These are phyloP conservation scores for Drosophila bifasciata DNA, from an alignment of 1,140 invertebrate species.

Conservation along the genomic window DNA sequence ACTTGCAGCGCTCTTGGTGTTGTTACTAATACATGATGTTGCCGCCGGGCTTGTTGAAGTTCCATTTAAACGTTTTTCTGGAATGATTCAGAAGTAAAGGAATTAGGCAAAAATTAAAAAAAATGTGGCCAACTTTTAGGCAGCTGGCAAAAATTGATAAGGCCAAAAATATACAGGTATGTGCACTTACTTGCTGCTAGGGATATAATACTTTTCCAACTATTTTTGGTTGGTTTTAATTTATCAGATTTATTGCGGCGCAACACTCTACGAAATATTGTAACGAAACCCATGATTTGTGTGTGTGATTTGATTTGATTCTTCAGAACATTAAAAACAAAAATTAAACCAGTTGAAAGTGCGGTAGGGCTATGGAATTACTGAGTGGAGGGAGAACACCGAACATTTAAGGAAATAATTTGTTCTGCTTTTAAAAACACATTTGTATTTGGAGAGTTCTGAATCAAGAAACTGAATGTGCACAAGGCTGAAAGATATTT, in stretches of 20 bases:
- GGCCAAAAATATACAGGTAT: too few species aligned
- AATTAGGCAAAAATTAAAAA: not conserved
- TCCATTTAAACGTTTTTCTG: conserved; percentile 60
- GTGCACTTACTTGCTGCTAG: too few species aligned
- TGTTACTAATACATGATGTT: conserved; percentile 12
- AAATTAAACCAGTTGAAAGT: too few species aligned
- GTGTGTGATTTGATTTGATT: not conserved
- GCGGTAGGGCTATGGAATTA: too few species aligned
- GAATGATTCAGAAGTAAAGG: conserved; percentile 7
- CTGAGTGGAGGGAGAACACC: too few species aligned
- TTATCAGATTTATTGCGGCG: conserved; percentile 13
- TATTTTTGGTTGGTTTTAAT: not conserved
- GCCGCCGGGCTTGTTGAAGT: conserved; percentile 19
- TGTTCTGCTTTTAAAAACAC: too few species aligned
- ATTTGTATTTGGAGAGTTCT: too few species aligned
- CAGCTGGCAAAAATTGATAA: conserved; percentile 1
- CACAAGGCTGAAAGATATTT: not conserved
- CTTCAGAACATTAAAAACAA: not conserved
- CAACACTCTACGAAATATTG: conserved; percentile 19
- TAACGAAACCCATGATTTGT: conserved; percentile 17
- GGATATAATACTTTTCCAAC: too few species aligned
- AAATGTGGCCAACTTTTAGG: conserved; percentile 41
- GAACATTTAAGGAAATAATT: too few species aligned
- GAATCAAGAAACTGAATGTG: too few species aligned
- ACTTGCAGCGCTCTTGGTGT: conserved; percentile 25